Base-by-base conservation (phyloP, 2,797 vertebrate species). In the Anguilla pacifica region DNA sequence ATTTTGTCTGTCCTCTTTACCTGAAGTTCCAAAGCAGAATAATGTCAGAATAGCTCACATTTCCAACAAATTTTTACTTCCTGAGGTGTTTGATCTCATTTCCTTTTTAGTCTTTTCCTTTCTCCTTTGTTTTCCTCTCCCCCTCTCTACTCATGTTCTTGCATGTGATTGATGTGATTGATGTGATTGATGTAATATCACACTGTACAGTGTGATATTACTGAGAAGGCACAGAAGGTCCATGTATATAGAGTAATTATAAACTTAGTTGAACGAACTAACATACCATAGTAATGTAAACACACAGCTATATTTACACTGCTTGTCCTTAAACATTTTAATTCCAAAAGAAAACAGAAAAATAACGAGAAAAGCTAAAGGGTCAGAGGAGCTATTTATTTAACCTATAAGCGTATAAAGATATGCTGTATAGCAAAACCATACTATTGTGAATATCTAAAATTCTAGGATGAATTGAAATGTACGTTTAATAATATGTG, bases 1-100 rank as follows among this genome's bases (percentile, higher is more conserved):
- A 84, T 84, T 31, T 59, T 28, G n/a, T 43, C 31, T 59, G 53
- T 84, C 83, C 83, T 84, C 83, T 59, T 55, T 39, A 59, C 53
- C 35, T 55, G 28, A 59, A 55, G 51, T 59, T 57, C 53, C 83
- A 28, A 55, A 83, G 49, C n/a, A 84, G 39, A 43, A 43, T 53
- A 39, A 53, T 57, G 83, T 84, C 53, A 84, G n/a, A 31, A 59
- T 11, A 59, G 55, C 11, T 84, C 83, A 55, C 11, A 57, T 49
- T 31, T 35, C 83, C 53, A n/a, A 11, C 82, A 53, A n/a, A 49
- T 19, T 46, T n/a, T 35, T 31, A 5, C 49, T 31, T 84, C 83
- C 28, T 59, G 2, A 59, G 28, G 83, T 31, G 51, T 59, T 84
- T 59, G 25, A 55, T 39, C 55, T 64, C 25, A 28, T 49, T 57